phyloP scores from a whole-genome alignment of 37 sponge, comb jelly and placozoan genomes.

The Petrosia ficiformis region DNA sequence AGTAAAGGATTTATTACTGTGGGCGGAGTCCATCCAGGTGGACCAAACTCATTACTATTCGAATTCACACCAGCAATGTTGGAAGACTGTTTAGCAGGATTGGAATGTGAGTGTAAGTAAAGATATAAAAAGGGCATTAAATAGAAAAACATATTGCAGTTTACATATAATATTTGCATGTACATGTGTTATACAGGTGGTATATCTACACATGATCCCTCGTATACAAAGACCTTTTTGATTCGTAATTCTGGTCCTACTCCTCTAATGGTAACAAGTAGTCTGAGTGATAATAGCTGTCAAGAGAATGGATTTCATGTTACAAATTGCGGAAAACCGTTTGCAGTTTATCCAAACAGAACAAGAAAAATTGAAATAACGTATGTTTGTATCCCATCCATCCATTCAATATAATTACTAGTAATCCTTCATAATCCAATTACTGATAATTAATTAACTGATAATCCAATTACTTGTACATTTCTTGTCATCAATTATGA shows the following conservation, averaged over 20 bases:
- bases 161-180: background rate
- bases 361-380: conserved; percentile 47
- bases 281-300: conserved; percentile 24
- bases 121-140: background rate
- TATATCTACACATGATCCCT: conserved; percentile 8
- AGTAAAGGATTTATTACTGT: conserved; percentile 36
- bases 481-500: background rate
- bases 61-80: conserved; percentile 32
- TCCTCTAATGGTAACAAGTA: conserved; percentile 26
- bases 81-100: conserved; percentile 40
- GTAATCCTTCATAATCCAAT: no score
- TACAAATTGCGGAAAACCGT: conserved; percentile 30
- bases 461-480: background rate
- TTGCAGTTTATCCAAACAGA: conserved; percentile 40
- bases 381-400: conserved; percentile 32
- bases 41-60: conserved; percentile 31
- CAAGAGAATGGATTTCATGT: conserved; percentile 43
- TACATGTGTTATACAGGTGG: conserved; percentile 1
- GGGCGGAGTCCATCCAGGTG: conserved; percentile 31
- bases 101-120: conserved; percentile 9
- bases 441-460: no score
- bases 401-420: no score
- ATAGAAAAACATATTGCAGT: no score
- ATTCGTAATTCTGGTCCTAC: conserved; percentile 50
- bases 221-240: conserved; percentile 19